Conservation (phyloP, 2,888 invertebrate species). For the Empis stercorea region DNA sequence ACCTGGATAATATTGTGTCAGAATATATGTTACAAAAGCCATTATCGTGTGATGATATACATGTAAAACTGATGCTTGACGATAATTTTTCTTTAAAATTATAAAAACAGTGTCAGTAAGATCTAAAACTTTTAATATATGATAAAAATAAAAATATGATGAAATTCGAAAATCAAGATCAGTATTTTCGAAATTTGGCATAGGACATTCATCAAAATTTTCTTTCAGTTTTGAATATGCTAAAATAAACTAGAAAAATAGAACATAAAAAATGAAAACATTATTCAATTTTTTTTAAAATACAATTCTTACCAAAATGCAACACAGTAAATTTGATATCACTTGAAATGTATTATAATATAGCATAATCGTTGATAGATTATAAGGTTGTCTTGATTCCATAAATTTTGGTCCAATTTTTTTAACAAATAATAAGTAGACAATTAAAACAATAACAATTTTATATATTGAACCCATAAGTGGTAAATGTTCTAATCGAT, state of each 20-base stretch:
- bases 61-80: conserved; percentile 54
- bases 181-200: too few relatives aligned
- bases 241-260: too few relatives aligned
- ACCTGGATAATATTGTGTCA: conserved; percentile 44
- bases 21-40: conserved; percentile 48
- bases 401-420: conserved; percentile 57
- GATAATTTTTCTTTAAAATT: conserved; percentile 50
- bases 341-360: conserved; percentile 56
- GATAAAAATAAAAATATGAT: conserved; percentile 40
- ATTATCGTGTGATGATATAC: conserved; percentile 59
- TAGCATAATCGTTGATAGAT: conserved; percentile 47
- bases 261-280: too few relatives aligned
- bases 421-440: conserved; percentile 55
- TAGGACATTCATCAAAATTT: too few relatives aligned
- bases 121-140: conserved; percentile 49
- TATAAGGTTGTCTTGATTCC: conserved; percentile 48
- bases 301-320: too few relatives aligned
- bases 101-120: conserved; percentile 57
- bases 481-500: conserved; percentile 48
- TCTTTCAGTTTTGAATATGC: too few relatives aligned
- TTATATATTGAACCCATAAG: conserved; percentile 53
- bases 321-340: conserved; percentile 19
- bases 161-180: too few relatives aligned
- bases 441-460: conserved; percentile 38
- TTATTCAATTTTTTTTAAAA: too few relatives aligned